Conservation (phyloP, 1,140 invertebrate species). For the Acyrthosiphon pisum region DNA sequence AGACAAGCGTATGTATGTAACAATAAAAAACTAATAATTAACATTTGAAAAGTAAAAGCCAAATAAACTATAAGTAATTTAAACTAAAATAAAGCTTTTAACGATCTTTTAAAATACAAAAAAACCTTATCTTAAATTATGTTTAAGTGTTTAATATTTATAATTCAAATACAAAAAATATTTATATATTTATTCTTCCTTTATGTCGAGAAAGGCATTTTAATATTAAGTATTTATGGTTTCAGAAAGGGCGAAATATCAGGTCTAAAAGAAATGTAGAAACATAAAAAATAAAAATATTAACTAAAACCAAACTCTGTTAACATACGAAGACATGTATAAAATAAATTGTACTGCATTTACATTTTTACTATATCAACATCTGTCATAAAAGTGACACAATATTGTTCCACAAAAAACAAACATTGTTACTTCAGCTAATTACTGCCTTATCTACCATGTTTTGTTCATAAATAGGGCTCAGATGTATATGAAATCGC, state of each 20-base stretch:
- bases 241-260: background rate
- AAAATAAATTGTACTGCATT: background rate
- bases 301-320: background rate
- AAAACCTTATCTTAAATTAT: background rate
- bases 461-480: background rate
- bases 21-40: background rate
- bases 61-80: background rate
- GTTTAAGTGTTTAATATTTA: no score
- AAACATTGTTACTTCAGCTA: background rate
- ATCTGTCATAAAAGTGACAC: background rate
- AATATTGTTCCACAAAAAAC: background rate
- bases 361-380: background rate
- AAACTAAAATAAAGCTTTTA: background rate
- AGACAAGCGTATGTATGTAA: background rate
- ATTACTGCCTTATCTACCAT: background rate
- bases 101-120: background rate
- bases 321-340: background rate
- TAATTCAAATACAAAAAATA: background rate
- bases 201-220: background rate
- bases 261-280: background rate
- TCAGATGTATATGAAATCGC: no score
- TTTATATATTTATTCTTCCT: background rate
- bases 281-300: background rate
- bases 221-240: background rate
- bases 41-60: background rate